Evolutionary conservation across 2,888 invertebrate genomes (phyloP), one percentile per base, ranked within the genome.

Genomic region (Ectobius pallidus): DNA sequence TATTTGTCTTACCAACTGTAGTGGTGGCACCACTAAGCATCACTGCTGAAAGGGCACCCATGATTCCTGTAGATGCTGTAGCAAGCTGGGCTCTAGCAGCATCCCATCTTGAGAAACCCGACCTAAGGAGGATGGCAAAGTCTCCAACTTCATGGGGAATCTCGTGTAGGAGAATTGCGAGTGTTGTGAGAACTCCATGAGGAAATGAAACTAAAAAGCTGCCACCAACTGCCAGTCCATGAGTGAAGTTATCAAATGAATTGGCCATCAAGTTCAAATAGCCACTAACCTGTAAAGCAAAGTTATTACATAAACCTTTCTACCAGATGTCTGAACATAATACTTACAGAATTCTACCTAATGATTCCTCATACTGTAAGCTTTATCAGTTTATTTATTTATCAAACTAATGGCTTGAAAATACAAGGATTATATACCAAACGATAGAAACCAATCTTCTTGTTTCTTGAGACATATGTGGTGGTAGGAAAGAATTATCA

Each of bases 131-230:
- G 78, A 99, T 99, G 16, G 98, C 99, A 83, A 99, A 99, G 83
- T 99, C 99, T 0, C 97, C 97, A n/a, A 99, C 92, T 84, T 99
- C 99, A 82, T 99, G 99, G 0, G 99, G 99, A 73, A 99, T 95
- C 85, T 99, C 98, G 81, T 99, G 99, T 30, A 99, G 91, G 83
- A 91, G 85, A 81, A 96, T 98, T 63, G 98, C 97, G 81, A 96
- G 91, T 0, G 98, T 98, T 14, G 98, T 98, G 75, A 99, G 86
- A 11, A 94, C 81, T 0, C 99, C 99, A 70, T 97, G 91, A 80
- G 96, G 84, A 79, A 93, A 91, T 6, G 97, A 96, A 27, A 97
- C 94, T 67, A 97, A 86, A 85, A 97, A 99, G 22, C 97, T 97
- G 0, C 97, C 98, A n/a, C 97, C 98, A 11, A 99, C 94, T 0